A percentile compares a stretch with the other conserved stretches of the same genome.
phyloP scores from a whole-genome alignment of 2,113 vertebrate species.

The Pelusios castaneus region DNA sequence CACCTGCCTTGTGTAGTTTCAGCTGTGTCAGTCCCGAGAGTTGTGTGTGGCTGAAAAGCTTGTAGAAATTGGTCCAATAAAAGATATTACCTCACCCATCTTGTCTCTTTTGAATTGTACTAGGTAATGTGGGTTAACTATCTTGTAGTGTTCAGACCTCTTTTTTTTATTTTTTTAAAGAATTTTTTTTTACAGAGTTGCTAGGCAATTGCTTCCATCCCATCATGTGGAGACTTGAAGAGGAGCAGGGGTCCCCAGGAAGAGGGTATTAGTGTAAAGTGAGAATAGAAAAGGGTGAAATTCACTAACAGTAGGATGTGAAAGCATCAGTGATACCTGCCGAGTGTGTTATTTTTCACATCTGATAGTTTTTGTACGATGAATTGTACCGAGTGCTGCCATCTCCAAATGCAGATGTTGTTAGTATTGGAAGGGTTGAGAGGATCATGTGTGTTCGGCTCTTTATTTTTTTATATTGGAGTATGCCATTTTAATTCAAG shows the following conservation, averaged over 20 bases:
- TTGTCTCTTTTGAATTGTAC: not conserved
- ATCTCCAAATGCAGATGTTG: not conserved
- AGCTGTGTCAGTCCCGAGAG: not conserved
- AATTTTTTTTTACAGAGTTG: not conserved
- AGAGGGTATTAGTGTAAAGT: not conserved
- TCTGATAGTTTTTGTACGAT: not conserved
- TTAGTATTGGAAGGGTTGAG: not conserved
- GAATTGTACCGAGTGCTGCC: not conserved
- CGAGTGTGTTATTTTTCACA: not conserved
- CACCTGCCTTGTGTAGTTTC: not conserved
- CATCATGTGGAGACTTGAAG: not conserved
- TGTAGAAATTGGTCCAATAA: not conserved
- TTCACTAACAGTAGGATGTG: not conserved
- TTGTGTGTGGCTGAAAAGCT: not conserved
- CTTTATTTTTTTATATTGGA: not conserved
- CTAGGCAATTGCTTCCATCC: not conserved
- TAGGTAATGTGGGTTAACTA: not conserved
- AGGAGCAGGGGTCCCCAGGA: not conserved
- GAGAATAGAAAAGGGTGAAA: not conserved
- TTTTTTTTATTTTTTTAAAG: not conserved
- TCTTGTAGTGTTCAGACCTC: not conserved
- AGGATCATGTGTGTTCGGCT: not conserved
- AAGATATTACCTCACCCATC: not conserved
- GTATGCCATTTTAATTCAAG: accelerated
- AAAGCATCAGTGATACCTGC: not conserved